These are phyloP conservation scores for Patiria pectinifera DNA, from an alignment of 53 echinoderm and acorn worm species.

Conservation along the genomic window DNA sequence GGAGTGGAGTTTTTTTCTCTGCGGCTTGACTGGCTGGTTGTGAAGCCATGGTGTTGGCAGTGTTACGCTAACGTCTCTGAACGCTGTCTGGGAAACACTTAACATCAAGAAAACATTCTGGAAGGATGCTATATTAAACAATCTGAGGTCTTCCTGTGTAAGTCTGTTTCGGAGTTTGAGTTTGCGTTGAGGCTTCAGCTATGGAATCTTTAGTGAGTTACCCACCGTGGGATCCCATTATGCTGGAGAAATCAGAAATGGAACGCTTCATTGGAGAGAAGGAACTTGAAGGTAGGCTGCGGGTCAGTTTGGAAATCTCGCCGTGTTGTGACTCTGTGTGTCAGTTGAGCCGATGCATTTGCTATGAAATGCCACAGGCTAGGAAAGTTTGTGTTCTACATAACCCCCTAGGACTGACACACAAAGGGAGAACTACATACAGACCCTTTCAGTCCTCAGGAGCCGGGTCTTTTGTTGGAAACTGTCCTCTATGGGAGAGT, in stretches of 20 bases:
- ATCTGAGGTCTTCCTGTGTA: background rate
- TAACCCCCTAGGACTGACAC: too few species aligned
- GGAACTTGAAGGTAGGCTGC: background rate
- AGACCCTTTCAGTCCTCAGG: too few species aligned
- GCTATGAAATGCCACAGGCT: too few species aligned
- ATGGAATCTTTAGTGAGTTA: conserved; percentile 38
- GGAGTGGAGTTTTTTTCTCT: background rate
- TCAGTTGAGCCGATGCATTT: too few species aligned
- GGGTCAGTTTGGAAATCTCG: background rate
- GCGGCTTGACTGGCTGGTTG: background rate
- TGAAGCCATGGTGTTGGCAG: background rate
- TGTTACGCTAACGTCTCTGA: background rate
- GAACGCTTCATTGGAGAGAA: background rate
- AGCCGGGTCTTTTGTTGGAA: too few species aligned
- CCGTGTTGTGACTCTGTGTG: too few species aligned
- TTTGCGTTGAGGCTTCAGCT: too few species aligned
- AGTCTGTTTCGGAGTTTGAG: background rate
- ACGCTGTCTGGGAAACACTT: background rate
- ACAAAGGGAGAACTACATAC: too few species aligned
- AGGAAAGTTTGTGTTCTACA: too few species aligned
- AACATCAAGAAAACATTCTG: too few species aligned
- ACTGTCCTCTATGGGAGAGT: too few species aligned
- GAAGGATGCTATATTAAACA: background rate
- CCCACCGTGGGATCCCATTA: background rate
- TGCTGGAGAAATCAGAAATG: background rate